These are phyloP conservation scores for Siniperca undulata DNA, from an alignment of 2,797 vertebrate genomes.

Conservation along the genomic window DNA sequence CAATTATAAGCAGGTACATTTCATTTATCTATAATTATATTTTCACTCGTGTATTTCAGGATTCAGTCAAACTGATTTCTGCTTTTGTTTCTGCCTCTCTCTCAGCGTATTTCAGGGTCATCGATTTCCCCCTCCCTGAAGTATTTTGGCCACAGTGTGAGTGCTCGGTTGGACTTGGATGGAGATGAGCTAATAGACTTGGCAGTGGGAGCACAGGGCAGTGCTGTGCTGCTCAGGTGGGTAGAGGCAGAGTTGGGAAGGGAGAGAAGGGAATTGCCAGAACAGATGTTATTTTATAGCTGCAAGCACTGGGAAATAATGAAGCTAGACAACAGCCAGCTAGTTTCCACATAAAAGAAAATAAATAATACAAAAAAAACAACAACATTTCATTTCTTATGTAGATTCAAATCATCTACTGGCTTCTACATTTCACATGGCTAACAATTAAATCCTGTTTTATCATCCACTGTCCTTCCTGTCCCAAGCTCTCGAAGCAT, in stretches of 20 bases:
- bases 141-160: slow-evolving; percentile 94
- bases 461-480: slow-evolving; percentile 4
- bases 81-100: slow-evolving; percentile 18
- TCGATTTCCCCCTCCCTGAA: slow-evolving; percentile 86
- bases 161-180: slow-evolving; percentile 89
- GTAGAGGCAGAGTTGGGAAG: slow-evolving; percentile 9
- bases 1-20: slow-evolving; percentile 87
- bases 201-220: slow-evolving; percentile 93
- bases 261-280: not conserved
- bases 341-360: not conserved
- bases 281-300: slow-evolving; percentile 16
- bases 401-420: not conserved
- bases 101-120: slow-evolving; percentile 88
- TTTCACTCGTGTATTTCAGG: slow-evolving; percentile 9
- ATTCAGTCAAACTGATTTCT: slow-evolving; percentile 12
- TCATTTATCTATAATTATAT: not conserved
- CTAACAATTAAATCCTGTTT: not conserved
- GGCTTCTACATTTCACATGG: not conserved
- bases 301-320: not conserved
- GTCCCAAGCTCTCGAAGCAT: slow-evolving; percentile 89
- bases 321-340: not conserved
- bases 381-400: not conserved
- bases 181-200: slow-evolving; percentile 93
- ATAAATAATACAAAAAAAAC: not conserved
- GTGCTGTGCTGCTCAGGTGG: slow-evolving; percentile 91